These are phyloP conservation scores for Heliconius hewitsoni DNA, from an alignment of 1,140 invertebrate species.

Conservation along the genomic window DNA sequence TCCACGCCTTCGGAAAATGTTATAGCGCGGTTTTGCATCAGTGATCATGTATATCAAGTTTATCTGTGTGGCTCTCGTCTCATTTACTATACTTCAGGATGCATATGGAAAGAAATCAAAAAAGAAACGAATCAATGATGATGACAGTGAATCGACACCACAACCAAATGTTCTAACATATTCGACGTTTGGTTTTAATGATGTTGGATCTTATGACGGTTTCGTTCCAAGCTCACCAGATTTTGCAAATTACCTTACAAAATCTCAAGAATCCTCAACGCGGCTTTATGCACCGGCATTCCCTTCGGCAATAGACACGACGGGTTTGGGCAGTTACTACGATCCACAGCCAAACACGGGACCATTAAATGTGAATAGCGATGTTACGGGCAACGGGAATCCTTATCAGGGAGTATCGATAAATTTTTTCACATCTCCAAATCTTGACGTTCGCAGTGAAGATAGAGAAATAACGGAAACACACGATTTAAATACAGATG, in stretches of 20 bases:
- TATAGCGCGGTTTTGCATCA: conserved; percentile 31
- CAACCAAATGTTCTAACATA: conserved; percentile 70
- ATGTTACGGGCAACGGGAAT: conserved; percentile 28
- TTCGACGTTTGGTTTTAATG: conserved; percentile 72
- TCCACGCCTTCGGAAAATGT: conserved; percentile 64
- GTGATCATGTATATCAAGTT: conserved; percentile 63
- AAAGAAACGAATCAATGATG: conserved; percentile 52
- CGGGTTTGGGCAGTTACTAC: conserved; percentile 53
- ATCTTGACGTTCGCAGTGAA: conserved; percentile 45
- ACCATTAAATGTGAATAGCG: conserved; percentile 36
- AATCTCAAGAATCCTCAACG: conserved; percentile 55
- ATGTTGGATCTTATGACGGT: conserved; percentile 66
- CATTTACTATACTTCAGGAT: conserved; percentile 46
- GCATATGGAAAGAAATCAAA: conserved; percentile 54
- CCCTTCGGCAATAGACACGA: conserved; percentile 60
- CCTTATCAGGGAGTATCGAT: conserved; percentile 43
- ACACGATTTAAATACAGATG: conserved; percentile 39
- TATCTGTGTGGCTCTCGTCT: conserved; percentile 51
- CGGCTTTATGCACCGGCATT: conserved; percentile 71
- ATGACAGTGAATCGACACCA: conserved; percentile 54
- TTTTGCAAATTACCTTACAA: conserved; percentile 55
- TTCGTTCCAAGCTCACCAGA: conserved; percentile 72
- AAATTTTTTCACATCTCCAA: conserved; percentile 54
- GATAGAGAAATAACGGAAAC: conserved; percentile 37
- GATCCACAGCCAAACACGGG: conserved; percentile 43